phyloP scores from a whole-genome alignment of 2,888 invertebrate genomes.

The Lasioglossum pauxillum region DNA sequence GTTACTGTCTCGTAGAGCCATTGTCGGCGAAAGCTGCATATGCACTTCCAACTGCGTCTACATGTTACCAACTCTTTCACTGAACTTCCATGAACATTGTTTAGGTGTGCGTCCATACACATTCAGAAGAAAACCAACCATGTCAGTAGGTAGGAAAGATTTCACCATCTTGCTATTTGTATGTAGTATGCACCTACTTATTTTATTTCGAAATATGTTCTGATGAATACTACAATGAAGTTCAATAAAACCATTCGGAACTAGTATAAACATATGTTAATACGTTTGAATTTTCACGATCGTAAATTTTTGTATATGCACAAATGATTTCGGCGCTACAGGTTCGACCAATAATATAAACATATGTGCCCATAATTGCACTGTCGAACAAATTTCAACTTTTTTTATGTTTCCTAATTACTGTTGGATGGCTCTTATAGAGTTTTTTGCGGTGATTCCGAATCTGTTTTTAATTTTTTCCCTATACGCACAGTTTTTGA shows the following conservation, averaged over 20 bases:
- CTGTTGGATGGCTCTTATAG: no score
- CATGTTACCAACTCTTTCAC: constrained; percentile 45
- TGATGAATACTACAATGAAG: background rate
- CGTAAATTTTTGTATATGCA: no score
- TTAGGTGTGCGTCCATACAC: constrained; percentile 19
- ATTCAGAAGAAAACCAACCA: background rate
- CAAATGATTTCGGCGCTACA: no score
- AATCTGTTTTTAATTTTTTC: no score
- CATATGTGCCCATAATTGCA: background rate
- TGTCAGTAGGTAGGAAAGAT: background rate
- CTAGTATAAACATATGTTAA: background rate
- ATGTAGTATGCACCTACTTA: background rate
- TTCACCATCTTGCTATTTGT: background rate
- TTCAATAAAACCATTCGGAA: background rate
- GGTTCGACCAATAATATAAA: no score
- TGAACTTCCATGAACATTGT: constrained; percentile 60
- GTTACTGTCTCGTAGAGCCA: constrained; percentile 58
- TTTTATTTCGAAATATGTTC: background rate
- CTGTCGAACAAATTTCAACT: no score
- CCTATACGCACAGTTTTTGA: no score
- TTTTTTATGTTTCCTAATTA: no score
- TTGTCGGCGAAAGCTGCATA: constrained; percentile 60
- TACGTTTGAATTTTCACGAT: no score
- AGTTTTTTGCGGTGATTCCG: no score
- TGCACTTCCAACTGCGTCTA: constrained; percentile 65